Conservation (phyloP, 2,888 invertebrate genomes). For the Drosophila austrosaltans region DNA sequence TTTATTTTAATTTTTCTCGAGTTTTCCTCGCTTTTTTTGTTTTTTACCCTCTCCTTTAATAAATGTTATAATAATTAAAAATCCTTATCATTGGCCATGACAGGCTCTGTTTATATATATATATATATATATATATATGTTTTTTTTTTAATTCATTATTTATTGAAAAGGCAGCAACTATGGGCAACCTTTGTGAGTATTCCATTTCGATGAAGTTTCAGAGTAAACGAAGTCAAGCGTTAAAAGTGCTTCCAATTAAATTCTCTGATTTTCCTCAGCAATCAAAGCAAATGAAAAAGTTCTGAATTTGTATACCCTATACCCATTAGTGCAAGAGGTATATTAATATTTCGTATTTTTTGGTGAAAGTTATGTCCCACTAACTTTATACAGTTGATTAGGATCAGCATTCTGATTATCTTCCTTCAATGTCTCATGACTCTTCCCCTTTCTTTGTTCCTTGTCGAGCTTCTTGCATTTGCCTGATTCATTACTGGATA, state of each 20-base stretch:
- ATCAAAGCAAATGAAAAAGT: slow-evolving; percentile 46
- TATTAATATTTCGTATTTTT: neutral
- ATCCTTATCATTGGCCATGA: slow-evolving; percentile 36
- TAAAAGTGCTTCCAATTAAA: slow-evolving; percentile 50
- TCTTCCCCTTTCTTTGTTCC: neutral
- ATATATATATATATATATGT: neutral
- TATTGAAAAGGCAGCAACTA: neutral
- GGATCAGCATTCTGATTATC: too few relatives aligned
- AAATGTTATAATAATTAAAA: slow-evolving; percentile 19
- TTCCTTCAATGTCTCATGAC: too few relatives aligned
- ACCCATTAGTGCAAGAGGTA: neutral
- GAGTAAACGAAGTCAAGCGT: slow-evolving; percentile 36
- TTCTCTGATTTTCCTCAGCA: slow-evolving; percentile 26
- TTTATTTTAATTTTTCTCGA: slow-evolving; percentile 32
- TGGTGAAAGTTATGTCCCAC: too few relatives aligned
- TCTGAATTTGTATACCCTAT: slow-evolving; percentile 17
- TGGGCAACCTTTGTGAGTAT: slow-evolving; percentile 33
- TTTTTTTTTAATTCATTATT: slow-evolving; percentile 1
- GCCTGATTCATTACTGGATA: neutral
- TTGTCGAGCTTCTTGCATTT: too few relatives aligned
- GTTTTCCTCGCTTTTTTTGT: slow-evolving; percentile 4
- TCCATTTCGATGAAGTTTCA: slow-evolving; percentile 6
- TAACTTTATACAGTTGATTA: too few relatives aligned
- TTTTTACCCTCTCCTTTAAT: slow-evolving; percentile 15
- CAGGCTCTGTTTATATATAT: slow-evolving; percentile 8